Evolutionary conservation across 1,140 invertebrate genomes (phyloP), one percentile per base, ranked within the genome.

Genomic region (Drosophila elegans): DNA sequence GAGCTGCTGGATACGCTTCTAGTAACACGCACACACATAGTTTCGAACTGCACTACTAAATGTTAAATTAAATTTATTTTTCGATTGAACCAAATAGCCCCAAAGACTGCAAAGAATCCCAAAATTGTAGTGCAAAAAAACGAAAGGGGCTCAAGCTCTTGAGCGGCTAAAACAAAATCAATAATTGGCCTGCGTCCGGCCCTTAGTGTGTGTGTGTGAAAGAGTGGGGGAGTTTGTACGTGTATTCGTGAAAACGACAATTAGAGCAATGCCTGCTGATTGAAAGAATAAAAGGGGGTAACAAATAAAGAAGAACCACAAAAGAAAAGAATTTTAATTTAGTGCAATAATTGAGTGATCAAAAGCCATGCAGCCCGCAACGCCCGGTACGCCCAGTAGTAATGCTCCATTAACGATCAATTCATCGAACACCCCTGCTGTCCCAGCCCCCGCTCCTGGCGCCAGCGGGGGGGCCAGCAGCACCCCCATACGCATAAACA

Each of bases 401-500:
- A 61, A 45, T 29, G 52, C 53, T 34, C 78, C 42, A 12, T 41
- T 12, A 71, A 72, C 21, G 53, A 49, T 21, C 34, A 63, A 59
- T 27, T 48, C 64, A 21, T 39, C 74, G 34, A 21, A 51, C 39
- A 68, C 51, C 55, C 34, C 49, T 21, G 39, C 32, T 46, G 49
- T 60, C 46, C 29, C 29, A 0, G 38, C 36, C 34, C n/a, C n/a
- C n/a, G n/a, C n/a, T 7, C n/a, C 48, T 16, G 48, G 39, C 49
- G 13, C 46, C 48, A 44, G 25, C 38, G 25, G 29, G 46, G 25
- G 48, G 62, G n/a, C 36, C 41, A 39, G 61, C 16, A 68, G 46
- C 39, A 84, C 76, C 25, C 90, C 90, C n/a, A 91, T 91, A 41
- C 78, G 90, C 41, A 91, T 91, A 25, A 84, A 88, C 42, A 90